Percentiles rank a stretch among this genome's conserved stretches.
Conservation (phyloP, 1,140 invertebrate species). For the Andricus grossulariae region DNA sequence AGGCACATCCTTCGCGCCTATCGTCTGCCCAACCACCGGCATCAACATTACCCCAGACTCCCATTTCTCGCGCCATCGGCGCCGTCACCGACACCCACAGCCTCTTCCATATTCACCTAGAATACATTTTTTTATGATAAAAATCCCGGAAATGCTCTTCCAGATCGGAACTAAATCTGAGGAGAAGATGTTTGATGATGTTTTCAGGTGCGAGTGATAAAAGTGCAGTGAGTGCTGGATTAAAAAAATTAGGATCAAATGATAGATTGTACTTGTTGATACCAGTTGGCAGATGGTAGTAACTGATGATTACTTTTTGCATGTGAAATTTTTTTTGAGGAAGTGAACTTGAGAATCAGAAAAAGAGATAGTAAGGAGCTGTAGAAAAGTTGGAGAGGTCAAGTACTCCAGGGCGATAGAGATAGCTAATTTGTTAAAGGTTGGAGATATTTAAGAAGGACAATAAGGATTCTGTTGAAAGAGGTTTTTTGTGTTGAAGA, state of each 20-base stretch:
- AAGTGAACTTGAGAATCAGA: no score
- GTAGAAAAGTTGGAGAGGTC: no score
- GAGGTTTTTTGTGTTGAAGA: no score
- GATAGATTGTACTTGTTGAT: background rate
- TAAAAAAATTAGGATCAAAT: background rate
- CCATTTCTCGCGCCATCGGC: slow-evolving; percentile 7
- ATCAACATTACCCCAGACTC: background rate
- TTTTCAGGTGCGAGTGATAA: background rate
- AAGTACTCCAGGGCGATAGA: no score
- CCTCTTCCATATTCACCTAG: slow-evolving; percentile 36
- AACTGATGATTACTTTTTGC: no score
- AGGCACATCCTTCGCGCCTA: slow-evolving; percentile 38
- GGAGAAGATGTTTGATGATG: background rate
- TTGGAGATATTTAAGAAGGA: no score
- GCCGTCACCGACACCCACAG: slow-evolving; percentile 29
- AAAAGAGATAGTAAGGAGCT: no score
- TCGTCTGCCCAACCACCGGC: slow-evolving; percentile 11
- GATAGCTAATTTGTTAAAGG: no score
- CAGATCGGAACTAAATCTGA: background rate
- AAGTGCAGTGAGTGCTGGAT: slow-evolving; percentile 15
- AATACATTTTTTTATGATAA: slow-evolving; percentile 35
- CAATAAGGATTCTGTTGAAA: no score
- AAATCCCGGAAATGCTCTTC: slow-evolving; percentile 20
- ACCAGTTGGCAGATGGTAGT: background rate
- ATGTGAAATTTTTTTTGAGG: no score